These are phyloP conservation scores for Hyperoplus immaculatus DNA, from an alignment of 2,797 vertebrate species.

Conservation along the genomic window DNA sequence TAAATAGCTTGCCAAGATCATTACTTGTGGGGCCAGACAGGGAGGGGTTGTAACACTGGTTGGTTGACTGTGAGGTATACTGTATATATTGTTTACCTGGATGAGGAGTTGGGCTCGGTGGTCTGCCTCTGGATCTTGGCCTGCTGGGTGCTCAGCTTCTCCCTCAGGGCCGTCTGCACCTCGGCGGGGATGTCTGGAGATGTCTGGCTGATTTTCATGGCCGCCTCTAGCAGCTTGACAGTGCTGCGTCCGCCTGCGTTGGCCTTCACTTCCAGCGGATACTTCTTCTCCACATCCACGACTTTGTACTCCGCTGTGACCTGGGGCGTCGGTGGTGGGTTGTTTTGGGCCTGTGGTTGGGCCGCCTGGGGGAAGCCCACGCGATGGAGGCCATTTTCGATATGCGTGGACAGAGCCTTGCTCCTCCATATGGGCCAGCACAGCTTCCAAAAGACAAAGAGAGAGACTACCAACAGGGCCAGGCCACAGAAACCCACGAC, in stretches of 20 bases:
- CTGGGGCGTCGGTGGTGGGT: too few relatives aligned
- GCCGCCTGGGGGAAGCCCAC: conserved; percentile 86
- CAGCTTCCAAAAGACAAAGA: conserved; percentile 99
- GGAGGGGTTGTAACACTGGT: conserved; percentile 13
- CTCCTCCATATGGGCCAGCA: conserved; percentile 98
- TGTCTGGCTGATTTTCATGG: conserved; percentile 99
- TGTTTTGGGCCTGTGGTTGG: conserved; percentile 40
- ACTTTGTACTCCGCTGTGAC: conserved; percentile 54
- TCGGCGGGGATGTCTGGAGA: conserved; percentile 98
- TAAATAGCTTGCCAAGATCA: not conserved
- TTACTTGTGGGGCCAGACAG: not conserved
- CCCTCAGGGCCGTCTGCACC: conserved; percentile 93
- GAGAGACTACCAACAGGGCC: conserved; percentile 96
- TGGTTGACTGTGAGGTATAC: conserved; percentile 43
- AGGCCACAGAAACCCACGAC: conserved; percentile 98
- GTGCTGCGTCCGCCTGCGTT: conserved; percentile 88
- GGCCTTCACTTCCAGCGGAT: conserved; percentile 83
- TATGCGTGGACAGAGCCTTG: conserved; percentile 88
- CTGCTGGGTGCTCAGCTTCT: conserved; percentile 90
- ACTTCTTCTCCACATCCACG: conserved; percentile 88
- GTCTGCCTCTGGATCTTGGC: conserved; percentile 97
- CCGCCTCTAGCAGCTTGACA: conserved; percentile 90
- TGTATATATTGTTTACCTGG: conserved; percentile 84
- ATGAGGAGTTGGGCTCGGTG: conserved; percentile 96
- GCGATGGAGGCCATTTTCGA: conserved; percentile 80